Base-by-base conservation (phyloP, 1,140 invertebrate species). In the Proales similis region DNA sequence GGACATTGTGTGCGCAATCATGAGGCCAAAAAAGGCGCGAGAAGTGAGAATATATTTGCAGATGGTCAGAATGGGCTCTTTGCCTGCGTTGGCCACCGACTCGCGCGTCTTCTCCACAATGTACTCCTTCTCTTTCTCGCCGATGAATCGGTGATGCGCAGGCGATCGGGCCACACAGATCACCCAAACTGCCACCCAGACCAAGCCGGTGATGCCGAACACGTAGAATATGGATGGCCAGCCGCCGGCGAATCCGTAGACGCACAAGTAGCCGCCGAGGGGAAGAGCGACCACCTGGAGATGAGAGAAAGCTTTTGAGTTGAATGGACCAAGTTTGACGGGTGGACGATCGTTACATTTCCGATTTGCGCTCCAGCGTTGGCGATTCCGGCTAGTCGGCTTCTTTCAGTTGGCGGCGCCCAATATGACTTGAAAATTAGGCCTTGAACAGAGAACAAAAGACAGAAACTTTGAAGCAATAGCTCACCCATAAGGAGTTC, bases 131-230 rank as follows among this genome's bases (percentile, higher is more conserved):
- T 57, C 51, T 1, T 4, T 2, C 9, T 39, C 38, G 39, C 36
- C 39, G 2, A 57, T 57, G 45, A 57, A 57, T 42, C 14, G 39
- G 19, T 57, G 51, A 24, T 57, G 6, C 4, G 39, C 33, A 17
- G 51, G 51, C 5, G 67, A 67, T 64, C 73, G 67, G n/a, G 70
- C 65, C 11, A 67, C 70, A 45, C 68, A 68, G 6, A 70, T 62
- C 5, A 68, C 46, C 69, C 70, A 75, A 6, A 78, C 57, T 3
- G 73, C 27, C 57, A 71, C 70, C 72, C 74, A 75, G 9, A 74
- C 53, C n/a, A 71, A 69, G 1, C 70, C 66, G 1, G 65, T 17
- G 24, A 36, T 39, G 42, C 72, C 73, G 30, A 57, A 57, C 1
- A 57, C 30, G 27, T 61, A 61, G 47, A 61, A 61, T 19, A 61